A percentile compares a stretch with the other conserved stretches of the same genome.
phyloP scores from a whole-genome alignment of 2,888 invertebrate species.

The Leucophenga maculata region DNA sequence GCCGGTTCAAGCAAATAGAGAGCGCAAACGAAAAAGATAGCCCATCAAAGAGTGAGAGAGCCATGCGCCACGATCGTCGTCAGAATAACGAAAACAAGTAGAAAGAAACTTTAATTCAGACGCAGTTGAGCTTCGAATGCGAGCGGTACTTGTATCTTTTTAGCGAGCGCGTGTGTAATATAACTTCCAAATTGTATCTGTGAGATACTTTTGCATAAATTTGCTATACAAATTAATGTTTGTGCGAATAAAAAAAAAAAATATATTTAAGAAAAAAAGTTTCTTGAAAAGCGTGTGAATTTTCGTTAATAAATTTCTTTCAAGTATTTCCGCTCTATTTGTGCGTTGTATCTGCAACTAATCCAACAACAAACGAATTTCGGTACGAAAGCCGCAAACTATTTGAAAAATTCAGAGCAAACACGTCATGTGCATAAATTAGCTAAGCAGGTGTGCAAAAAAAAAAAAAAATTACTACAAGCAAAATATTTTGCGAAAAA shows the following conservation, averaged over 20 bases:
- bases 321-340: no score
- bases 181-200: neutral
- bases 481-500: no score
- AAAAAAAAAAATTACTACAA: neutral
- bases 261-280: no score
- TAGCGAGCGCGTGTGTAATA: neutral
- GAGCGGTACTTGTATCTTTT: neutral
- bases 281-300: no score
- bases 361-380: neutral
- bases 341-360: no score
- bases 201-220: neutral
- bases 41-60: neutral
- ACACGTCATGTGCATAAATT: constrained; percentile 33
- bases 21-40: neutral
- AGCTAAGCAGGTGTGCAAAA: constrained; percentile 31
- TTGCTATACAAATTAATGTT: neutral
- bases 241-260: neutral
- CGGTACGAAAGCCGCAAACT: constrained; percentile 2
- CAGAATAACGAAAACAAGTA: neutral
- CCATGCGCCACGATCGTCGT: neutral
- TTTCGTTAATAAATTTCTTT: no score
- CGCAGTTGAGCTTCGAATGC: neutral
- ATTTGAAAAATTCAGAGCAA: constrained; percentile 13
- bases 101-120: neutral
- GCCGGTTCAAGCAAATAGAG: neutral